Evolutionary conservation across 1,140 invertebrate genomes (phyloP).

Genomic region (Aphelenchoides avenae): DNA sequence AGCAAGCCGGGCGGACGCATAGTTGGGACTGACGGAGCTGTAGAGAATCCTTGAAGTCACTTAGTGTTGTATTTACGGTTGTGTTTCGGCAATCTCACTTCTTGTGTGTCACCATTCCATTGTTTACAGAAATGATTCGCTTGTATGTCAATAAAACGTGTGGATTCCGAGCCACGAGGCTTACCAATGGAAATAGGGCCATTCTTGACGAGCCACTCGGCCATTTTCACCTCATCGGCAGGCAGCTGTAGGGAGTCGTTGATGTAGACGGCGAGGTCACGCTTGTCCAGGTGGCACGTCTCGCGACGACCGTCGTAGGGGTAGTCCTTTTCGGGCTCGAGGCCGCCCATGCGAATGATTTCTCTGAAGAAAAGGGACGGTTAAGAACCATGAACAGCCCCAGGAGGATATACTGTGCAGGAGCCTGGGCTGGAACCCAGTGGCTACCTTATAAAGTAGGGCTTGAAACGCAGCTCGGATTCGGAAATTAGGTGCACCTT

Average conservation of each 20-base stretch:
- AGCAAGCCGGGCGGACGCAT: too few species aligned
- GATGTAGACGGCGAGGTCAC: constrained; percentile 69
- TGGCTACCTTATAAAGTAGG: neutral
- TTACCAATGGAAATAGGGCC: constrained; percentile 86
- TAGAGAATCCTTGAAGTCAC: too few species aligned
- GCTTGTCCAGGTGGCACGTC: constrained; percentile 43
- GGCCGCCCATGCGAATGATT: constrained; percentile 67
- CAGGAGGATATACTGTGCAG: neutral
- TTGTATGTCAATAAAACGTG: too few species aligned
- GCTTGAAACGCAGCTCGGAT: too few species aligned
- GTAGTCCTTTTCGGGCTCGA: constrained; percentile 85
- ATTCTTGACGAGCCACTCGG: constrained; percentile 81
- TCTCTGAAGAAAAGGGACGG: constrained; percentile 52
- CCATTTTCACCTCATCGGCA: constrained; percentile 81
- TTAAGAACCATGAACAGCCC: too few species aligned
- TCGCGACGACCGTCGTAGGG: constrained; percentile 73
- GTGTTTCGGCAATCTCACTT: too few species aligned
- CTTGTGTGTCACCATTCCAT: too few species aligned
- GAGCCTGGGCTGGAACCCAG: neutral
- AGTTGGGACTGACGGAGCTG: too few species aligned
- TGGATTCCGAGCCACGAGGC: constrained; percentile 17
- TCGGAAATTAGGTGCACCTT: too few species aligned
- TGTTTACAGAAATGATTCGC: too few species aligned
- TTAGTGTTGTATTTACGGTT: too few species aligned
- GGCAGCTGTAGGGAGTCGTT: constrained; percentile 80